Conservation (phyloP, 92 coral and sea anemone species). For the Plumapathes pennacea region DNA sequence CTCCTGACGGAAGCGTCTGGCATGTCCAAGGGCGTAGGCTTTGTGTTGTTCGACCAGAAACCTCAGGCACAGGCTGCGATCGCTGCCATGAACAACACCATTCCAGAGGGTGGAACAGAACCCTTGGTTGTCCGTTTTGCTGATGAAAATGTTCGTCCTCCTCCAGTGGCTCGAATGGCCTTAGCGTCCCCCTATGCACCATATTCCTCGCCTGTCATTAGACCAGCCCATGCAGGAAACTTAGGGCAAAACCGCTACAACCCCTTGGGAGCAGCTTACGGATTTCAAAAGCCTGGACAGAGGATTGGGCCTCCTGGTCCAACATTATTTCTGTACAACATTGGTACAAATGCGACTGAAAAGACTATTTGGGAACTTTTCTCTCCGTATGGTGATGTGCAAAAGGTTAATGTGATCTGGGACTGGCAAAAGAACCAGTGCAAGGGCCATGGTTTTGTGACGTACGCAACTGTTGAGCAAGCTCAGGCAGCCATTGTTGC, state of each 20-base stretch:
- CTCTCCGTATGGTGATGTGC: constrained; percentile 56
- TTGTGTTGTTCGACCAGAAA: constrained; percentile 65
- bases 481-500: constrained; percentile 68
- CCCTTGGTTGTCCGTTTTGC: constrained; percentile 69
- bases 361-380: constrained; percentile 66
- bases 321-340: constrained; percentile 72
- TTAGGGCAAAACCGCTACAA: constrained; percentile 70
- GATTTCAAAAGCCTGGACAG: no score
- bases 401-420: constrained; percentile 81
- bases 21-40: constrained; percentile 71
- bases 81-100: constrained; percentile 50
- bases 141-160: constrained; percentile 75
- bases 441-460: constrained; percentile 82
- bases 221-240: constrained; percentile 71
- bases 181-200: no score
- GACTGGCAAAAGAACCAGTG: constrained; percentile 68
- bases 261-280: constrained; percentile 51
- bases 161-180: constrained; percentile 11
- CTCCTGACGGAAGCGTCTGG: constrained; percentile 68
- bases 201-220: constrained; percentile 18
- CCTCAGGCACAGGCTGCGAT: constrained; percentile 74
- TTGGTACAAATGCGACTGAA: constrained; percentile 61
- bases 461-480: constrained; percentile 63
- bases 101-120: constrained; percentile 49
- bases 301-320: no score